Evolutionary conservation across 2,888 invertebrate genomes (phyloP), one percentile per base, ranked within the genome.

Genomic region (Melolontha melolontha): DNA sequence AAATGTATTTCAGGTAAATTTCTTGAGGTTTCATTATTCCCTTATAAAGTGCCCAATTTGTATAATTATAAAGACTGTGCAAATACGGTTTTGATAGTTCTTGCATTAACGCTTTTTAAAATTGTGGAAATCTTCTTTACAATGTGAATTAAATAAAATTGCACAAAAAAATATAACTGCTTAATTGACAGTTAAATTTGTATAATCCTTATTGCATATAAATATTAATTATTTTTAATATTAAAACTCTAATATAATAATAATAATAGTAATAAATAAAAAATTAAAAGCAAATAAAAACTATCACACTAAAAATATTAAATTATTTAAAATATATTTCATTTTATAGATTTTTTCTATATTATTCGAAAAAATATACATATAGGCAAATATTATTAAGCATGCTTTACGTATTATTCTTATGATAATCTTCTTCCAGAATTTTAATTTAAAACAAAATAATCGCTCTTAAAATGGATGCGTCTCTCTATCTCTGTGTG

Each of bases 381-480:
- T 17, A 14, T 47, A 62, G 12, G 11, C 40, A 34, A 34, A 34
- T 8, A 1, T 34, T 6, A 34, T 34, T 34, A 47, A 62, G 16
- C 59, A 62, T 62, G 59, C 47, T 62, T 62, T 62, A 62, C 49
- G 59, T 62, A 42, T 57, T 10, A 47, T 47, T 34, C 6, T 34
- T 34, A 10, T 1, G 7, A 10, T 6, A 34, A 34, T 10, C 34
- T 34, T 34, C 34, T 10, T 34, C 34, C 6, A 34, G 34, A 34
- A 34, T 34, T 34, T 34, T 34, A 34, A 34, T 22, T 22, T 4
- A 22, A 34, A 34, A 34, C 34, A 10, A 34, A 8, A 34, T 10
- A 10, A 34, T 8, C 34, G 29, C 34, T 6, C 2, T 5, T 8
- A 34, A 34, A 34, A 34, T 34, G 6, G 6, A 34, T 5, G 22